Base-by-base conservation (phyloP, 2,113 vertebrate genomes). In the Sialia sialis region DNA sequence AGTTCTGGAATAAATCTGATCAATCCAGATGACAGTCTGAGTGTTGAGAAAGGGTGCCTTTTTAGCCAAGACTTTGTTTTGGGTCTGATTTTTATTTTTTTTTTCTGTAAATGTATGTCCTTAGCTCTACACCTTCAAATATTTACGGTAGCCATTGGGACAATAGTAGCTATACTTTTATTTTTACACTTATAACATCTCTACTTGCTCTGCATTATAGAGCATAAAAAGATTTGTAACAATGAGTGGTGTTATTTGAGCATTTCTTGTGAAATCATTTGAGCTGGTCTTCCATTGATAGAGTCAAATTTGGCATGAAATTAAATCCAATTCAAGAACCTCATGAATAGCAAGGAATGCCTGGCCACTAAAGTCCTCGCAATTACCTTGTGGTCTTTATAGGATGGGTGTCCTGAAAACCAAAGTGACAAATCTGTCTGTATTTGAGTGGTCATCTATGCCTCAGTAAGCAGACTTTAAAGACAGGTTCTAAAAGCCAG, bases 321-420 rank as follows among this genome's bases (percentile, higher is more conserved):
- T 95, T 88, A 94, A 95, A 94, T 88, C 54, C 79, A 84, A 82
- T 87, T 84, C 80, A 73, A 63, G 74, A 91, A 80, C 46, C 43
- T 95, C 77, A 93, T 94, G 95, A 97, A 95, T 96, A 96, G 92
- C 96, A 94, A 95, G 89, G 72, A 94, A 94, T 87, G 83, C 92
- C 87, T 94, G 77, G 32, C 90, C 84, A 88, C 88, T 91, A 21
- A 97, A 96, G 90, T 94, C 90, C 84, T 93, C 2, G 6, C 93
- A 70, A 94, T 95, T 97, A 90, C 76, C 87, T 94, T 94, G 89
- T 93, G 94, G 75, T 92, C 84, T 95, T 94, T 94, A 95, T 32
- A 70, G 87, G 90, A 92, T 59, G 66, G 73, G 66, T 64, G 27
- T 94, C 76, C 89, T 77, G 85, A 96, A 96, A 93, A 79, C 95